These are phyloP conservation scores for Hydropotes inermis DNA, from an alignment of 2,113 vertebrate species.

Conservation along the genomic window DNA sequence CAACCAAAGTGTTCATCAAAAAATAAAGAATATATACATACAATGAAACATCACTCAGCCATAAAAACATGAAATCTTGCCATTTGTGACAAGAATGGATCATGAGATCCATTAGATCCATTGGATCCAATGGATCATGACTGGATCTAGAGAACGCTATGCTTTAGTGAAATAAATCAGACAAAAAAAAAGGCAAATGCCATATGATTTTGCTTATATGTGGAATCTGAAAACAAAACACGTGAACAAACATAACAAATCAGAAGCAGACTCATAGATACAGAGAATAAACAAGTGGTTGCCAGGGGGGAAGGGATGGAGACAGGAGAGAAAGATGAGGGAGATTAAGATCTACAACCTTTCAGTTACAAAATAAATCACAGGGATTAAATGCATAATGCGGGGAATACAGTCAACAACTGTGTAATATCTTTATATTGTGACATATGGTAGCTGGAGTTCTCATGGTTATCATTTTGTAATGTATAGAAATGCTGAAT, in stretches of 20 bases:
- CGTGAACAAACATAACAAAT: background rate
- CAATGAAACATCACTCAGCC: background rate
- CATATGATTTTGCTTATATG: background rate
- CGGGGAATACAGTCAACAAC: background rate
- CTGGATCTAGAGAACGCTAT: background rate
- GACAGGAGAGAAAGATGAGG: background rate
- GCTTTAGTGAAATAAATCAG: background rate
- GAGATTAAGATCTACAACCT: background rate
- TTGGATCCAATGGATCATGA: too few species aligned
- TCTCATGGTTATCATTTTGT: background rate
- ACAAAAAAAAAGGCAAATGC: background rate
- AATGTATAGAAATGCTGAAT: background rate
- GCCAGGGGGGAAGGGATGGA: background rate
- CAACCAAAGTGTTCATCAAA: background rate
- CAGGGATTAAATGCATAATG: background rate
- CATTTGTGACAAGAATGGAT: background rate
- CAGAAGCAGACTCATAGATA: background rate
- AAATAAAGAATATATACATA: background rate
- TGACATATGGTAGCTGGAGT: background rate
- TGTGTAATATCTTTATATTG: background rate
- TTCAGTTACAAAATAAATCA: background rate
- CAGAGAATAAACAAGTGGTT: background rate
- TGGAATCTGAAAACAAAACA: background rate
- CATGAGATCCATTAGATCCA: too few species aligned
- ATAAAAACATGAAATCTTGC: background rate